Evolutionary conservation across 1,140 invertebrate genomes (phyloP).

Genomic region (Cryptotermes secundus): DNA sequence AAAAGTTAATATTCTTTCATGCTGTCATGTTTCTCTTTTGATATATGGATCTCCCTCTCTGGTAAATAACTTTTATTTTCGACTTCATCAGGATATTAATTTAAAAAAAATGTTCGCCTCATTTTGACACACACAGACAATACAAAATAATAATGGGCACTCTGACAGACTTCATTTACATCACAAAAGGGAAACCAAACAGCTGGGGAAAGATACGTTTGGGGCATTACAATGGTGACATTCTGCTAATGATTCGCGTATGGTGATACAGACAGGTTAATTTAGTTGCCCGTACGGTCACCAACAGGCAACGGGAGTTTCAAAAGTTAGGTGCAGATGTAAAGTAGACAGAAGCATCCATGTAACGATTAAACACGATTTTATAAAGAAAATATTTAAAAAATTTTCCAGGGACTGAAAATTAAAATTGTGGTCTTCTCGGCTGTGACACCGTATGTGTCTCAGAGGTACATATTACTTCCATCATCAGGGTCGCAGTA

Average conservation of each 20-base stretch:
- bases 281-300: not conserved
- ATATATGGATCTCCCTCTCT: not conserved
- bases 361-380: too few species aligned
- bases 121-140: not conserved
- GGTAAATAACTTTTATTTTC: not conserved
- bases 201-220: not conserved
- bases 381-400: too few species aligned
- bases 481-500: too few species aligned
- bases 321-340: not conserved
- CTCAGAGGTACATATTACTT: too few species aligned
- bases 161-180: not conserved
- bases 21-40: not conserved
- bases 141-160: not conserved
- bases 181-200: not conserved
- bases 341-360: too few species aligned
- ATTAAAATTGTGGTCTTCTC: too few species aligned
- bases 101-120: not conserved
- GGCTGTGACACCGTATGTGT: too few species aligned
- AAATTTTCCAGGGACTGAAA: too few species aligned
- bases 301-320: not conserved
- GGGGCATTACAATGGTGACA: not conserved
- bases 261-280: not conserved
- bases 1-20: conserved; percentile 18
- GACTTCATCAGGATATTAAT: conserved; percentile 8
- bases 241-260: not conserved